phyloP scores from a whole-genome alignment of 2,113 vertebrate genomes.

The Peromyscus polionotus region DNA sequence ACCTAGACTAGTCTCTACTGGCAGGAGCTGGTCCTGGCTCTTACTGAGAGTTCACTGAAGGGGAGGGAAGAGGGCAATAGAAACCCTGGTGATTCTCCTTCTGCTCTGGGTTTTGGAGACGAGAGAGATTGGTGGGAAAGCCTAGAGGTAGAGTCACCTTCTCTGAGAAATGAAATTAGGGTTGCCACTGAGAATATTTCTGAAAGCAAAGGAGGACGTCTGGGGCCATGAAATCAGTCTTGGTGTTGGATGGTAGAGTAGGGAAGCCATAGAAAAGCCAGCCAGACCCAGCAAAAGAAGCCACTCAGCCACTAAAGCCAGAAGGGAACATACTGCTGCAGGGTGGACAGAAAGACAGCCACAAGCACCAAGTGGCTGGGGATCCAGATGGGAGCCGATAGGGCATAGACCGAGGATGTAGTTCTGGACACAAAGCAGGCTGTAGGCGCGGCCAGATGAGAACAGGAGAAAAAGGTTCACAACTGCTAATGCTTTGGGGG shows the following conservation, averaged over 20 bases:
- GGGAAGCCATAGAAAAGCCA: background rate
- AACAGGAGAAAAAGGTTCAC: background rate
- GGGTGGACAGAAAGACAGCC: background rate
- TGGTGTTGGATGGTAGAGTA: background rate
- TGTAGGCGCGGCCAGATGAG: background rate
- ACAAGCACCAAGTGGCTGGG: background rate
- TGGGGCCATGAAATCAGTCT: background rate
- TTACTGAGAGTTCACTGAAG: background rate
- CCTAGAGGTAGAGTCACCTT: background rate
- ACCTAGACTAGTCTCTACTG: background rate
- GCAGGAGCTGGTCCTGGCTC: background rate
- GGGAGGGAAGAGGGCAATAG: background rate
- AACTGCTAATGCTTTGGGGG: constrained; percentile 9
- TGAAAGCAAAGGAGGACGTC: background rate
- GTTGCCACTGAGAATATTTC: background rate
- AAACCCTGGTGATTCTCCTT: background rate
- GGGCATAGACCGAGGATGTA: background rate
- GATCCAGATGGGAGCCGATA: background rate
- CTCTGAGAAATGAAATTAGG: background rate
- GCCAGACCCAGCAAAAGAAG: constrained; percentile 24
- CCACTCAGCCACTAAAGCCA: background rate
- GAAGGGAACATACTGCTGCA: background rate
- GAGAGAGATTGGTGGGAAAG: background rate
- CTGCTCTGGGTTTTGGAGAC: constrained; percentile 9
- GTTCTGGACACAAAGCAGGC: background rate